Evolutionary conservation across 2,113 vertebrate genomes (phyloP), one percentile per base, ranked within the genome.

Genomic region (Todiramphus chloris): DNA sequence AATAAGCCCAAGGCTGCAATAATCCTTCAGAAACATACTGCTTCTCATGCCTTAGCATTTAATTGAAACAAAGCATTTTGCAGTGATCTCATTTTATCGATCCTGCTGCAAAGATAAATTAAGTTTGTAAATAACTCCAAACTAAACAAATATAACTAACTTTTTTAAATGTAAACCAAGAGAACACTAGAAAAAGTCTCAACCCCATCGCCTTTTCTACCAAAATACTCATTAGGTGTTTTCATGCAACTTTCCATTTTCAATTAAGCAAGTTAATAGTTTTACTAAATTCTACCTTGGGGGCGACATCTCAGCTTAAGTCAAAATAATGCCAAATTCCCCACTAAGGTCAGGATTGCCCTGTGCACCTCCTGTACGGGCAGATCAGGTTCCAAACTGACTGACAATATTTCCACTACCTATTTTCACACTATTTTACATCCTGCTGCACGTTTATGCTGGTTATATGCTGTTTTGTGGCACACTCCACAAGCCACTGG

Each of bases 1-100:
- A 95, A 92, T 70, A 88, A 90, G 92, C 92, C 96, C 83, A 89
- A 94, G 93, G 94, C 92, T 92, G 60, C 76, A 96, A 94, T 90
- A 94, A 96, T 83, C 60, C 56, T 90, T 89, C 64, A 83, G 76
- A 95, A 93, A 93, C 31, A 83, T 48, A 64, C 35, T 83, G 43
- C n/a, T 77, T 67, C 51, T 88, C 51, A 48, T 81, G 59, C 51
- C 73, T 86, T 77, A 81, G 63, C 72, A 94, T 75, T 83, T 93
- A 95, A 94, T 87, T 95, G 79, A 90, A 93, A 94, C 50, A 80
- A 92, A 83, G 72, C 20, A 35, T 78, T 96, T 83, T 74, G 51
- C 51, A 95, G 55, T 27, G 56, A 91, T 64, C 46, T 13, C 6
- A 5, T 94, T 92, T 93, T 58, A 94, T 86, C 0, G 5, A 89